Evolutionary conservation across 2,888 invertebrate genomes (phyloP).

Genomic region (Ferrisia virgata): DNA sequence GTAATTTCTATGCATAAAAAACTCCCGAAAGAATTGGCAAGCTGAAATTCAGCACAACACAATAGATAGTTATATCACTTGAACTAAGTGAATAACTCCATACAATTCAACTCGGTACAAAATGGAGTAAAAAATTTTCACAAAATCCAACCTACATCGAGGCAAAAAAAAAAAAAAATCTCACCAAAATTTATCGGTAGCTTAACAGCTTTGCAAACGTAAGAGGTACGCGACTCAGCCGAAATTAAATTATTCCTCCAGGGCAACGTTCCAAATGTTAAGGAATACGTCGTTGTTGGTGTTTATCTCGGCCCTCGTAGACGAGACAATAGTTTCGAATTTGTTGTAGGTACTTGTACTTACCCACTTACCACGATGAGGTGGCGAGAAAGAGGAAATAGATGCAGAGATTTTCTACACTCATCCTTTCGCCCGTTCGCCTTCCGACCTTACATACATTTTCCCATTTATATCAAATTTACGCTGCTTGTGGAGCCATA

Average conservation of each 20-base stretch:
- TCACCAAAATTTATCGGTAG: background rate
- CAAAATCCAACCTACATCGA: background rate
- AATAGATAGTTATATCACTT: no score
- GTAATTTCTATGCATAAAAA: no score
- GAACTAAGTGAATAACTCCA: no score
- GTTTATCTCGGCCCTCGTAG: background rate
- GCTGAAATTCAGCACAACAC: no score
- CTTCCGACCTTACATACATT: background rate
- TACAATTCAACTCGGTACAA: no score
- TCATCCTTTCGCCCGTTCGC: background rate
- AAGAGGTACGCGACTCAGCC: background rate
- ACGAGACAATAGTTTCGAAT: background rate
- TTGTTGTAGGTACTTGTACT: background rate
- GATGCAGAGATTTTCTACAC: background rate
- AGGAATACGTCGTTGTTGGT: background rate
- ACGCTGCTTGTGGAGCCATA: no score
- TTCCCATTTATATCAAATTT: background rate
- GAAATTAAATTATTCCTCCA: constrained; percentile 23
- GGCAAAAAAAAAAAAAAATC: background rate
- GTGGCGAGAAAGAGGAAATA: background rate
- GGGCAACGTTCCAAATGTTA: constrained; percentile 11
- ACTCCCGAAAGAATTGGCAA: no score
- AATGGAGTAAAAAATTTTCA: background rate
- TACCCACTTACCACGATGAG: background rate
- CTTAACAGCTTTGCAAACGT: background rate